A percentile compares a stretch with the other conserved stretches of the same genome.
Evolutionary conservation across 2,888 invertebrate genomes (phyloP).

Genomic region (Dasypogon diadema): DNA sequence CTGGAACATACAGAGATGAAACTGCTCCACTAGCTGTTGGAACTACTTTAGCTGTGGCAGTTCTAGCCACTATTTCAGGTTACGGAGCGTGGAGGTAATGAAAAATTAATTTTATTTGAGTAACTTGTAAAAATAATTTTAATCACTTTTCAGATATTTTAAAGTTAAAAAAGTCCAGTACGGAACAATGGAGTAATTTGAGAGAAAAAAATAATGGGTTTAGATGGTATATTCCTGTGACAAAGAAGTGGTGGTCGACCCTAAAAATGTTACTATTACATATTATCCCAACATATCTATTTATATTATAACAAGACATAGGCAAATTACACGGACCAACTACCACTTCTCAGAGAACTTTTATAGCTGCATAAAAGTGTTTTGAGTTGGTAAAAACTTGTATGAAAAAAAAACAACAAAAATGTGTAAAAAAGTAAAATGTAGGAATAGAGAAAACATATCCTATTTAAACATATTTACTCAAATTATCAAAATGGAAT

Average conservation of each 20-base stretch:
- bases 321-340: too few species aligned
- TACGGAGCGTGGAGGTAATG: slow-evolving; percentile 77
- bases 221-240: background rate
- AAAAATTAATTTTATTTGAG: slow-evolving; percentile 16
- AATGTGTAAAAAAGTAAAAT: too few species aligned
- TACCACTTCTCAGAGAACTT: too few species aligned
- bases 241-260: background rate
- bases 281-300: too few species aligned
- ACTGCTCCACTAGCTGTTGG: slow-evolving; percentile 88
- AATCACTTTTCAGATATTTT: slow-evolving; percentile 77
- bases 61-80: slow-evolving; percentile 83
- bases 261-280: background rate
- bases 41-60: slow-evolving; percentile 84
- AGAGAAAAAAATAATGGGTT: background rate
- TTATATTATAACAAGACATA: too few species aligned
- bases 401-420: too few species aligned
- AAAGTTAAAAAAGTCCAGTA: slow-evolving; percentile 93
- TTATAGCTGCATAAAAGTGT: background rate
- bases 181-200: slow-evolving; percentile 85
- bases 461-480: too few species aligned
- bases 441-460: too few species aligned
- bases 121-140: background rate
- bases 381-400: too few species aligned
- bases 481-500: too few species aligned
- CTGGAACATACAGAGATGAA: slow-evolving; percentile 78